Conservation (phyloP, 64 coral and sea anemone genomes). For the Cladopsammia gracilis region DNA sequence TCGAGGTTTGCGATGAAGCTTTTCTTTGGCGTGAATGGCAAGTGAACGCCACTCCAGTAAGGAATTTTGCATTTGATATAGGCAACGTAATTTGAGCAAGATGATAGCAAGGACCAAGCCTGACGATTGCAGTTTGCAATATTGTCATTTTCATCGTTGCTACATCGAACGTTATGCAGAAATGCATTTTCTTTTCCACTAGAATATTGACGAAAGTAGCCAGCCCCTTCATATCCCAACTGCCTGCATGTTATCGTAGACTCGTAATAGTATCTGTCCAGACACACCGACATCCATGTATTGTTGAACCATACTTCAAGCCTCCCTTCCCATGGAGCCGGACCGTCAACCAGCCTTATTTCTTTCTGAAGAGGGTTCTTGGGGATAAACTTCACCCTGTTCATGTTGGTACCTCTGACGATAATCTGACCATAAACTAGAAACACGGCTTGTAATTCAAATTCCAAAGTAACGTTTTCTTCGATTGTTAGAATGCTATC, state of each 20-base stretch:
- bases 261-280: not conserved
- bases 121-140: constrained; percentile 42
- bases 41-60: constrained; percentile 75
- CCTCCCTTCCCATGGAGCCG: constrained; percentile 73
- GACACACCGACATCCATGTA: constrained; percentile 66
- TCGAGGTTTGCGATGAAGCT: constrained; percentile 66
- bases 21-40: constrained; percentile 52
- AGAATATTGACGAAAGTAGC: not conserved
- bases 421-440: constrained; percentile 72
- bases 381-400: constrained; percentile 64
- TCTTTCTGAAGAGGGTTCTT: not conserved
- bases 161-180: constrained; percentile 58
- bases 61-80: constrained; percentile 42
- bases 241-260: constrained; percentile 53
- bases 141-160: constrained; percentile 42
- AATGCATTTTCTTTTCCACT: constrained; percentile 50
- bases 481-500: constrained; percentile 61
- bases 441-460: constrained; percentile 57
- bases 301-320: constrained; percentile 63
- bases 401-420: constrained; percentile 12
- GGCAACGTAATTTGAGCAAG: constrained; percentile 22
- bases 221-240: not conserved
- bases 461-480: constrained; percentile 60
- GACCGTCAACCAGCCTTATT: constrained; percentile 66
- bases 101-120: constrained; percentile 17